Base-by-base conservation (phyloP, 1,140 invertebrate species). In the Mesaphorura yosii region DNA sequence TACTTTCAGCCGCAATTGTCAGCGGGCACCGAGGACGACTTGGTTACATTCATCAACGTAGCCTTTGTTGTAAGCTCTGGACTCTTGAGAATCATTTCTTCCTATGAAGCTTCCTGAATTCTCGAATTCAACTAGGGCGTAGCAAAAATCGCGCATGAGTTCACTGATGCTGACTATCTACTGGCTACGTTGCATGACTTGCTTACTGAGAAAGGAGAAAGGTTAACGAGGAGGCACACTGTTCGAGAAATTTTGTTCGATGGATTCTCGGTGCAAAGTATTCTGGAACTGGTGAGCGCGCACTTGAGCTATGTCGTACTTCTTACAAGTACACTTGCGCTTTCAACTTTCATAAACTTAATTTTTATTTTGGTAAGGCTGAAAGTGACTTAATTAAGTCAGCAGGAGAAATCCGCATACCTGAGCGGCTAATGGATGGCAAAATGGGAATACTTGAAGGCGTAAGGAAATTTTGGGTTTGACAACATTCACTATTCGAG, bases 21-120 rank as follows among this genome's bases (percentile, higher is more conserved):
- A 2, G 28, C 20, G 6, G 54, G 54, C 3, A 17, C 14, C 2
- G 39, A 56, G 28, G 41, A 45, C 19, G 54, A 56, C 31, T 31
- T 56, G 26, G 48, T 56, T 7, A 56, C 48, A 10, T 31, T 31
- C 20, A 56, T 56, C 40, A 56, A 56, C 22, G 6, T 56, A 3
- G 26, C 41, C 14, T 56, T 25, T 39, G 54, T 56, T 2, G 53
- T 55, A 27, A 28, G 53, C 4, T 17, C n/a, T 3, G 12, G 22
- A 22, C 12, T 46, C 19, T 12, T 20, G 10, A 10, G 7, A 12
- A 17, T 12, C 40, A 10, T 41, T 17, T 20, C 40, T 41, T 7
- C 6, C 7, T 20, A 7, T 17, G 10, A 10, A 7, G 10, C 7
- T 6, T 7, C 7, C n/a, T 12, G 22, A 41, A 41, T 6, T 12